phyloP scores from a whole-genome alignment of 2,888 invertebrate species.

The Drosophila tanythrix region DNA sequence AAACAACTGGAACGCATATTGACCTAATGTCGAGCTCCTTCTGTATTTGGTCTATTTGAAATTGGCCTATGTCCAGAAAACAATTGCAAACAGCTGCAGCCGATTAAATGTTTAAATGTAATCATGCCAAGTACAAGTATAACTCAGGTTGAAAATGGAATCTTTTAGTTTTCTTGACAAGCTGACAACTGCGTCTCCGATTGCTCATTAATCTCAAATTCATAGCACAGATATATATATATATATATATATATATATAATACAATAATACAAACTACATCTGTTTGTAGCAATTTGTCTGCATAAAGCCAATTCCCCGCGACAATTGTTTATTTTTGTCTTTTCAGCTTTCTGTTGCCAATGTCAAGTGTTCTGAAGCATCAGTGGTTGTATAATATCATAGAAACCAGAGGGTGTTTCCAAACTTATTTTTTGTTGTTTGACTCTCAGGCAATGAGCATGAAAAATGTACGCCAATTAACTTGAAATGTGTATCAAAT shows the following conservation, averaged over 20 bases:
- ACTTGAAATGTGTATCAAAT: neutral
- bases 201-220: conserved; percentile 46
- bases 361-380: conserved; percentile 17
- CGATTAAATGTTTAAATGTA: conserved; percentile 38
- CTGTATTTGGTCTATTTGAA: conserved; percentile 50
- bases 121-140: conserved; percentile 65
- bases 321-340: conserved; percentile 5
- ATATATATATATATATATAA: neutral
- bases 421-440: neutral
- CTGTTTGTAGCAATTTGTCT: conserved; percentile 6
- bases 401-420: neutral
- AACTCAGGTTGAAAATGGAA: conserved; percentile 41
- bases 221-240: conserved; percentile 12
- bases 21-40: conserved; percentile 17
- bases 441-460: neutral
- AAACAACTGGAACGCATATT: conserved; percentile 15
- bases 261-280: neutral
- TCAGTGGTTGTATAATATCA: neutral
- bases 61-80: conserved; percentile 59
- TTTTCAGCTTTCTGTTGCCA: conserved; percentile 7
- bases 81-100: conserved; percentile 48
- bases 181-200: conserved; percentile 44
- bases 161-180: conserved; percentile 28
- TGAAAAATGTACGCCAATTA: neutral
- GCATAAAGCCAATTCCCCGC: conserved; percentile 11